Conservation (phyloP, 2,888 invertebrate species). For the Ophion ventricosus region DNA sequence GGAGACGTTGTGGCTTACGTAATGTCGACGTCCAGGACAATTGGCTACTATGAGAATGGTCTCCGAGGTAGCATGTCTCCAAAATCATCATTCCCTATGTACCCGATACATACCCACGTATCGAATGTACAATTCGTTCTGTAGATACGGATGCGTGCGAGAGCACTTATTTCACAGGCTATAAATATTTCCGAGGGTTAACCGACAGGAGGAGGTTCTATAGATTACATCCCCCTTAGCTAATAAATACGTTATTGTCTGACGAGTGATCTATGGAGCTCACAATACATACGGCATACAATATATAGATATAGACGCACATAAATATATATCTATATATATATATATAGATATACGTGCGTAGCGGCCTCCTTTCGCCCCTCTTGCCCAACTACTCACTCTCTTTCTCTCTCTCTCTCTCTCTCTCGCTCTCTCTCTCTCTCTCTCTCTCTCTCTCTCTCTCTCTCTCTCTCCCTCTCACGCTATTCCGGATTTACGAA, state of each 20-base stretch:
- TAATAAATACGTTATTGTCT: constrained; percentile 78
- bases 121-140: constrained; percentile 24
- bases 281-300: constrained; percentile 47
- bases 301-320: background rate
- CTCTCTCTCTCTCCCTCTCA: constrained; percentile 26
- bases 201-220: constrained; percentile 74
- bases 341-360: constrained; percentile 24
- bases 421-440: constrained; percentile 12
- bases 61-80: background rate
- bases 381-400: constrained; percentile 11
- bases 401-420: constrained; percentile 31
- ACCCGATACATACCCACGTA: constrained; percentile 9
- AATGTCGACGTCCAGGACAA: too few relatives aligned
- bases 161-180: constrained; percentile 69
- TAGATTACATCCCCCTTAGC: constrained; percentile 75
- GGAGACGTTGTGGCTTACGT: background rate
- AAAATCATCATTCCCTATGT: background rate
- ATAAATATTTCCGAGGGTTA: constrained; percentile 78
- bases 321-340: constrained; percentile 5
- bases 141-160: constrained; percentile 56
- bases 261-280: constrained; percentile 69
- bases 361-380: constrained; percentile 38
- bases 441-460: too few relatives aligned
- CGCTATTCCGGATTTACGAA: constrained; percentile 66
- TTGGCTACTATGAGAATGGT: background rate